Evolutionary conservation across 2,797 vertebrate genomes (phyloP).

Genomic region (Prunella strophiata): DNA sequence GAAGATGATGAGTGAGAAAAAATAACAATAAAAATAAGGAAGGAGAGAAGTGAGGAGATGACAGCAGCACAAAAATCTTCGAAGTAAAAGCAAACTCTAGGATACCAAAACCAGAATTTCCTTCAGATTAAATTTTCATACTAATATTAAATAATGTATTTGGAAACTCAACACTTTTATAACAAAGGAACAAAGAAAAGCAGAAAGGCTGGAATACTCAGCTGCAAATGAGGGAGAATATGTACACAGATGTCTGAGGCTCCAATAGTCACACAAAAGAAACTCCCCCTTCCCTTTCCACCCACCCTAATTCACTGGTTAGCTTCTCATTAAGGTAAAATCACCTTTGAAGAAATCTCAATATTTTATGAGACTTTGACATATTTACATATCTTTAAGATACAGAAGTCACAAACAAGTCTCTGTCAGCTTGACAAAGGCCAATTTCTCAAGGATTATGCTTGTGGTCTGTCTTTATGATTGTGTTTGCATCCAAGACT

Average conservation of each 20-base stretch:
- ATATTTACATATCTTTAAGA: slow-evolving; percentile 64
- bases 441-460: slow-evolving; percentile 37
- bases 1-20: slow-evolving; percentile 54
- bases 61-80: slow-evolving; percentile 49
- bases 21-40: slow-evolving; percentile 43
- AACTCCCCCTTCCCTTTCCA: background rate
- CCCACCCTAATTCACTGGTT: background rate
- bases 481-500: background rate
- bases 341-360: slow-evolving; percentile 5
- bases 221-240: slow-evolving; percentile 50
- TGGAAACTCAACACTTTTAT: slow-evolving; percentile 58
- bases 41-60: slow-evolving; percentile 20
- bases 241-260: background rate
- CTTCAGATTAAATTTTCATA: slow-evolving; percentile 75
- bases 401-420: slow-evolving; percentile 44
- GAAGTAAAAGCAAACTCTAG: slow-evolving; percentile 54
- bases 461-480: background rate
- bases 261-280: background rate
- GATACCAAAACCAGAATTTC: slow-evolving; percentile 57
- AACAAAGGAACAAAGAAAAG: slow-evolving; percentile 56
- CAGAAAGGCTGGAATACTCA: slow-evolving; percentile 35
- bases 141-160: slow-evolving; percentile 76
- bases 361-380: slow-evolving; percentile 57
- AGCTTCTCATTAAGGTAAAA: slow-evolving; percentile 61
- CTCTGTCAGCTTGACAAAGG: slow-evolving; percentile 54